phyloP scores from a whole-genome alignment of 2,113 vertebrate genomes.

The Spizaetus ornatus region DNA sequence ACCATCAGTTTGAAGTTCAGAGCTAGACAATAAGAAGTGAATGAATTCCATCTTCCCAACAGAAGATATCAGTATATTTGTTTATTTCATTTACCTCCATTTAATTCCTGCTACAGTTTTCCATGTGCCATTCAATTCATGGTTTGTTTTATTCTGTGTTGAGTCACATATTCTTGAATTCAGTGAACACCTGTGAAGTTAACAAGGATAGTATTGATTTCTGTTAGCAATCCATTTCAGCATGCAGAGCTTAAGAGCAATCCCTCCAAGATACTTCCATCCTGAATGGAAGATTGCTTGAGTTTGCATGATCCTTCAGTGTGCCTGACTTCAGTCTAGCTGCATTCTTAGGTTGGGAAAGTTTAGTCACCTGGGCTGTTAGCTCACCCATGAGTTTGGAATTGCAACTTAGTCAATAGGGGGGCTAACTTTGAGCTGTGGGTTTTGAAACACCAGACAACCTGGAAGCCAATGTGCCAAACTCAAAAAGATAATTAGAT shows the following conservation, averaged over 20 bases:
- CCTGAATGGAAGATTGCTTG: neutral
- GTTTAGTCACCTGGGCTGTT: neutral
- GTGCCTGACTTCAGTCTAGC: neutral
- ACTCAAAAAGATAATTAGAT: neutral
- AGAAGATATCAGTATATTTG: neutral
- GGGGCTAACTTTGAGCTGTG: neutral
- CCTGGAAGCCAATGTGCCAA: neutral
- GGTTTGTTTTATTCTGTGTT: neutral
- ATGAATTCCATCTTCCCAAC: no score
- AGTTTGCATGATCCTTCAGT: neutral
- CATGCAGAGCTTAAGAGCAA: neutral
- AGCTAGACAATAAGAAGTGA: no score
- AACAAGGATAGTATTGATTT: neutral
- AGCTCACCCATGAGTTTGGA: neutral
- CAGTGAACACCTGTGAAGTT: neutral
- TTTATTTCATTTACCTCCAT: neutral
- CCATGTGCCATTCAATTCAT: accelerated
- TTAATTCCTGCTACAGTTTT: neutral
- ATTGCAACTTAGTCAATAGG: neutral
- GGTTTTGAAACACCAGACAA: neutral
- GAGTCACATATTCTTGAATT: neutral
- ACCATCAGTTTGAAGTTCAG: no score
- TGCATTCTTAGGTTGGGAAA: neutral
- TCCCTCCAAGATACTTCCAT: neutral
- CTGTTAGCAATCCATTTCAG: neutral